These are phyloP conservation scores for Cryptops parisi DNA, from an alignment of 2,888 invertebrate genomes.

Conservation along the genomic window DNA sequence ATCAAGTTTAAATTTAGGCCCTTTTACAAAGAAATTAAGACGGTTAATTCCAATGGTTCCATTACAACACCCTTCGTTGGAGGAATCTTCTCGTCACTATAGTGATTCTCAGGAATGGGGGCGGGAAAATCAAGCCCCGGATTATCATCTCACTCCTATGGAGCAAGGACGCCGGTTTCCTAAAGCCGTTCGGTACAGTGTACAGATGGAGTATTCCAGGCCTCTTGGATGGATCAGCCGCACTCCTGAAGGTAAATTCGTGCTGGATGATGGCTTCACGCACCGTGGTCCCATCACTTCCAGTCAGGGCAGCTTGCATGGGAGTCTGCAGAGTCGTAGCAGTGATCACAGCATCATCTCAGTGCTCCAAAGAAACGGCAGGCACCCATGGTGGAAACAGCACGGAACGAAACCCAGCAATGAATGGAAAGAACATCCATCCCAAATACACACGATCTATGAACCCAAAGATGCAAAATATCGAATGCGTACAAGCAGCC, in stretches of 20 bases:
- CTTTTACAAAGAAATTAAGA: conserved; percentile 19
- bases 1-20: conserved; percentile 20
- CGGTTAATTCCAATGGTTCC: conserved; percentile 18
- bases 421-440: conserved; percentile 20
- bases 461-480: conserved; percentile 22
- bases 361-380: background rate
- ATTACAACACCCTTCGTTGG: conserved; percentile 13
- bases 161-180: conserved; percentile 20
- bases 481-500: conserved; percentile 24
- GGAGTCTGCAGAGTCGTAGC: conserved; percentile 10
- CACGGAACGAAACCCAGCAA: conserved; percentile 17
- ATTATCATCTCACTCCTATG: conserved; percentile 13
- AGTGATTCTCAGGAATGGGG: conserved; percentile 13
- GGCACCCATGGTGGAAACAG: conserved; percentile 17
- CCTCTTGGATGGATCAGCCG: conserved; percentile 49
- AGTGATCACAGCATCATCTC: conserved; percentile 3
- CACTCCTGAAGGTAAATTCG: conserved; percentile 58
- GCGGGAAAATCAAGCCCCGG: conserved; percentile 15
- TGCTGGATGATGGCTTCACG: conserved; percentile 39
- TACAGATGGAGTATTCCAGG: conserved; percentile 25
- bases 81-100: conserved; percentile 12
- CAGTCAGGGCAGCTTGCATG: conserved; percentile 18
- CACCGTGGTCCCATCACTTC: conserved; percentile 21
- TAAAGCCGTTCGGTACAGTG: conserved; percentile 22
- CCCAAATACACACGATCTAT: conserved; percentile 19